These are phyloP conservation scores for Cephus runcator DNA, from an alignment of 2,888 invertebrate species.

Conservation along the genomic window DNA sequence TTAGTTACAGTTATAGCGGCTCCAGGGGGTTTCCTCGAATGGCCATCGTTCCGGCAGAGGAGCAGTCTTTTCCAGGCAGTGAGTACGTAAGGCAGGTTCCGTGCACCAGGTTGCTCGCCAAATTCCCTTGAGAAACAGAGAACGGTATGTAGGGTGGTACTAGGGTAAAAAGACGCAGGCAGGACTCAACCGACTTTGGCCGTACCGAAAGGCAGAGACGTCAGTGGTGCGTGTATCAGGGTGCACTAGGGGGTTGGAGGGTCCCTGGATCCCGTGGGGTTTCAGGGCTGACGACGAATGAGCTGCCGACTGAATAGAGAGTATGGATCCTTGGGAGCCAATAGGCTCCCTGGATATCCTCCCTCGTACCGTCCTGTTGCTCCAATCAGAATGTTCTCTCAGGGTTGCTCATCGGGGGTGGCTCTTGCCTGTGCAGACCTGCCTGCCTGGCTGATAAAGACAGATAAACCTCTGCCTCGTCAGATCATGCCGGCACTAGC, in stretches of 20 bases:
- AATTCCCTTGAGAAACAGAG: not conserved
- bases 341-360: conserved; percentile 40
- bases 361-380: conserved; percentile 40
- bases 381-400: conserved; percentile 44
- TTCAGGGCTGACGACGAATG: conserved; percentile 36
- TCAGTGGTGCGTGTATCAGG: not conserved
- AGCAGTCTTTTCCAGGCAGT: not conserved
- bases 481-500: conserved; percentile 48
- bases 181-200: not conserved
- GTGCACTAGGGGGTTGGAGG: not conserved
- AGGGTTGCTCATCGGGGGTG: conserved; percentile 32
- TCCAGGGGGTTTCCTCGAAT: not conserved
- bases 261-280: not conserved
- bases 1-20: not conserved
- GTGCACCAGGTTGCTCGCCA: not conserved
- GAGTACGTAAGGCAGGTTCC: not conserved
- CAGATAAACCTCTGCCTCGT: conserved; percentile 39
- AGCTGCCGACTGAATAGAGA: conserved; percentile 49
- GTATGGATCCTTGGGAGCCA: conserved; percentile 53
- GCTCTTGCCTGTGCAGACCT: conserved; percentile 28
- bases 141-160: not conserved
- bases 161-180: not conserved
- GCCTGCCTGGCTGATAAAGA: conserved; percentile 48
- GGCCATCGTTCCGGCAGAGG: not conserved
- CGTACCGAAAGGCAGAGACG: not conserved